Conservation (phyloP, 2,797 vertebrate genomes). For the Luscinia luscinia region DNA sequence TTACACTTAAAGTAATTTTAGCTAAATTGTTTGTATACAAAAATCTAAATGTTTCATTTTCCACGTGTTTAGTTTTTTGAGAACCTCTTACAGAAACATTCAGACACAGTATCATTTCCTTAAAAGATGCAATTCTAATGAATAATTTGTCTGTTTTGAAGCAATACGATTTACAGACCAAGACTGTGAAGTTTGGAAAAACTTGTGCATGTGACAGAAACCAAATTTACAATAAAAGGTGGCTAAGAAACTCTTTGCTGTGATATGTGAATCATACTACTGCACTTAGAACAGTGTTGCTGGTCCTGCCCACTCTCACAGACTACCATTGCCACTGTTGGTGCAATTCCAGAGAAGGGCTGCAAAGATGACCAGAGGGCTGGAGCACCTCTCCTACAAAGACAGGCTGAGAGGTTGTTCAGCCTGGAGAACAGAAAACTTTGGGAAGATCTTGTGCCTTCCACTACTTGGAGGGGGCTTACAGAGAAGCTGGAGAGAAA, state of each 20-base stretch:
- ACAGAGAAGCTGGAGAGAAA: not conserved
- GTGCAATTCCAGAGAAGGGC: not conserved
- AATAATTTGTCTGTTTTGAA: not conserved
- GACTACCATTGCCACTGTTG: not conserved
- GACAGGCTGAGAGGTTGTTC: not conserved
- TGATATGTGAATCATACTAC: not conserved
- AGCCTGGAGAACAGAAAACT: not conserved
- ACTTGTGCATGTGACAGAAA: not conserved
- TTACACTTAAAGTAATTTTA: slow-evolving; percentile 48
- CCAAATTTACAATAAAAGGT: not conserved
- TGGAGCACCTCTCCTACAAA: not conserved
- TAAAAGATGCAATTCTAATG: not conserved
- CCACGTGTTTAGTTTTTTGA: not conserved
- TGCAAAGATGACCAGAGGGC: not conserved
- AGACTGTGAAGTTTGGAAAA: not conserved
- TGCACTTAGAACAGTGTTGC: not conserved
- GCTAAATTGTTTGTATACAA: slow-evolving; percentile 33
- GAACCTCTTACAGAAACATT: not conserved
- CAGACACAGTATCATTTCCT: not conserved
- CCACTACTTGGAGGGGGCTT: not conserved
- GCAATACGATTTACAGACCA: not conserved
- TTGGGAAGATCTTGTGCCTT: not conserved
- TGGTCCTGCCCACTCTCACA: not conserved
- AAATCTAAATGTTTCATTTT: slow-evolving; percentile 23
- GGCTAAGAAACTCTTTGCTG: not conserved